Evolutionary conservation across 1,140 invertebrate genomes (phyloP).

Genomic region (Cyphomyrmex costatus): DNA sequence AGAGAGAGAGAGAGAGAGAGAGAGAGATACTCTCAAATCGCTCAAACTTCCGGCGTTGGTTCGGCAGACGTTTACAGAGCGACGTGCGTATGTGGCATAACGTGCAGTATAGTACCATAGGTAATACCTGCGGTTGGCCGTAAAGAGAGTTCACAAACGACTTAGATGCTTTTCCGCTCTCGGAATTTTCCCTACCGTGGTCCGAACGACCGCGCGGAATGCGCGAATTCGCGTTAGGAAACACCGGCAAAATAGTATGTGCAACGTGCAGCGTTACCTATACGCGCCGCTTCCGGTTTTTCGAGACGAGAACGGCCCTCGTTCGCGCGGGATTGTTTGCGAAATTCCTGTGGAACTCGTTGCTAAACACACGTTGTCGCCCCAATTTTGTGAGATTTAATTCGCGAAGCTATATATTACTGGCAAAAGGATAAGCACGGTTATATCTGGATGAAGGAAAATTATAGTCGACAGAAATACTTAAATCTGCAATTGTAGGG

Average conservation of each 20-base stretch:
- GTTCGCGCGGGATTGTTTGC: not conserved
- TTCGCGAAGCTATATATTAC: not conserved
- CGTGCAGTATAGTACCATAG: slow-evolving; percentile 46
- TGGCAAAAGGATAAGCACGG: not conserved
- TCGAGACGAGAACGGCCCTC: not conserved
- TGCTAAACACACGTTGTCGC: not conserved
- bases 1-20: slow-evolving; percentile 19
- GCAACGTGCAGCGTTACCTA: slow-evolving; percentile 20
- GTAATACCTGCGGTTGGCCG: slow-evolving; percentile 69
- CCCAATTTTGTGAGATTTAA: slow-evolving; percentile 15
- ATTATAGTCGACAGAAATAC: not conserved
- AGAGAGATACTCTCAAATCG: slow-evolving; percentile 39
- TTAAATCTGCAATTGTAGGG: not conserved
- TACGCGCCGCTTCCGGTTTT: slow-evolving; percentile 47
- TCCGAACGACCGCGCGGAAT: slow-evolving; percentile 59
- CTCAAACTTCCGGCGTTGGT: slow-evolving; percentile 39
- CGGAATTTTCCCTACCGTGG: slow-evolving; percentile 36
- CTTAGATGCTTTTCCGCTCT: slow-evolving; percentile 62
- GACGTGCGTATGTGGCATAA: slow-evolving; percentile 69
- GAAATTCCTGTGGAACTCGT: slow-evolving; percentile 34
- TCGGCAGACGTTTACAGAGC: slow-evolving; percentile 31
- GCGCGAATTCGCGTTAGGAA: slow-evolving; percentile 41
- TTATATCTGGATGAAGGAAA: not conserved
- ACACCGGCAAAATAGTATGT: slow-evolving; percentile 54
- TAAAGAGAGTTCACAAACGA: slow-evolving; percentile 75